Conservation (phyloP, 2,888 invertebrate species). For the Trichacis sp. region DNA sequence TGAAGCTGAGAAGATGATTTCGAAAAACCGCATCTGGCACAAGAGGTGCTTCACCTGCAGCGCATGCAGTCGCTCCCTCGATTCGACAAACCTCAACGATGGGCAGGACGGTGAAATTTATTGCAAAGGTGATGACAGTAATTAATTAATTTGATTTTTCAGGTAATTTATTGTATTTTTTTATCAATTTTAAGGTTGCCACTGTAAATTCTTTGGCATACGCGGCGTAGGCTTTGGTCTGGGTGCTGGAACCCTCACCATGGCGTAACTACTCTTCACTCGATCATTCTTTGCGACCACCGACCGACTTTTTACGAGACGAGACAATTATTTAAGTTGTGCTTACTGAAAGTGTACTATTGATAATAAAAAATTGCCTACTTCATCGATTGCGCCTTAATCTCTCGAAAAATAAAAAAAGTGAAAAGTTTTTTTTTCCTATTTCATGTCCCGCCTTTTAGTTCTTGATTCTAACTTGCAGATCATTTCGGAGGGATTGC, state of each 20-base stretch:
- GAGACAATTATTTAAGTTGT: no score
- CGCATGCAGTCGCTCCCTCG: constrained; percentile 87
- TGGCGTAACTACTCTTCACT: constrained; percentile 76
- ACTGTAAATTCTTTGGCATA: constrained; percentile 88
- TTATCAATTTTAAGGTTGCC: no score
- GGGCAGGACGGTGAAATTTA: constrained; percentile 94
- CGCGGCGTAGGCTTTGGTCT: constrained; percentile 91
- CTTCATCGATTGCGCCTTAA: no score
- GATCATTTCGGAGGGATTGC: no score
- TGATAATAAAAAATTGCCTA: constrained; percentile 42
- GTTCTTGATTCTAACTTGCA: no score
- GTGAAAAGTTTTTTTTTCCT: no score
- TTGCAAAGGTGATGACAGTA: no score
- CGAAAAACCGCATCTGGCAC: constrained; percentile 93
- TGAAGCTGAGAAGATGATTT: constrained; percentile 96
- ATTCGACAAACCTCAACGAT: constrained; percentile 91
- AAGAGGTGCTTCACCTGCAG: constrained; percentile 93
- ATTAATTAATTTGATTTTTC: no score
- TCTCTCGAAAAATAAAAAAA: no score
- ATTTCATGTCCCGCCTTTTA: no score
- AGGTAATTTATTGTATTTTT: no score
- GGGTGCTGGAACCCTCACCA: constrained; percentile 90
- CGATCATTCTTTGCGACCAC: not conserved
- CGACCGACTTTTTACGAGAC: not conserved
- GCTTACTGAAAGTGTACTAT: not conserved